Conservation (phyloP, 2,888 invertebrate genomes). For the Heteromyza rotundicornis region DNA sequence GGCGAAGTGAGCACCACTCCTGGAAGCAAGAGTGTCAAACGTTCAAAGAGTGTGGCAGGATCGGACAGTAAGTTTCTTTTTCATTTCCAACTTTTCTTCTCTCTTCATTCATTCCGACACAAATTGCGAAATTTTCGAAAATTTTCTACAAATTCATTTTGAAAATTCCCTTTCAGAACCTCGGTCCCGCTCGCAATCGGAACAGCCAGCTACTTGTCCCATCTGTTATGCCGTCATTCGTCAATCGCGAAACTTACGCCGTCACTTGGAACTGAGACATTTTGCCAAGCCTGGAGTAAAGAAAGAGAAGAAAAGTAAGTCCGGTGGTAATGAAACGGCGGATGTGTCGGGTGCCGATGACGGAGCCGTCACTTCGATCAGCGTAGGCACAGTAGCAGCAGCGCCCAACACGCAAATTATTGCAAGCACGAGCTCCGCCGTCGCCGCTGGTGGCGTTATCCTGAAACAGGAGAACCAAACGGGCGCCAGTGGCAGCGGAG, state of each 20-base stretch:
- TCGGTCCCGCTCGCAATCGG: constrained; percentile 67
- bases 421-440: constrained; percentile 30
- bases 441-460: constrained; percentile 18
- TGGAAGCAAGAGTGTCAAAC: constrained; percentile 42
- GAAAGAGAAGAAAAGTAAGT: constrained; percentile 62
- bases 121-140: no score
- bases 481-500: constrained; percentile 32
- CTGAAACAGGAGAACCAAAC: constrained; percentile 31
- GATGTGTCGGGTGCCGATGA: constrained; percentile 26
- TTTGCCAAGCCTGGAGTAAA: constrained; percentile 63
- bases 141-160: not conserved
- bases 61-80: constrained; percentile 40
- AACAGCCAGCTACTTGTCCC: constrained; percentile 69
- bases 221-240: constrained; percentile 68
- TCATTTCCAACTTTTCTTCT: no score
- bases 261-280: constrained; percentile 65
- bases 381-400: constrained; percentile 34
- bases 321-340: constrained; percentile 40
- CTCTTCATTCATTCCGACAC: no score
- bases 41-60: constrained; percentile 47
- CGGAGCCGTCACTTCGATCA: not conserved
- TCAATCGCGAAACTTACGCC: constrained; percentile 68
- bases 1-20: constrained; percentile 36
- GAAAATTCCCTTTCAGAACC: constrained; percentile 52
- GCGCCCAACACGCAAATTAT: not conserved